Evolutionary conservation across 2,113 vertebrate species (phyloP), one percentile per base, ranked within the genome.

Genomic region (Mastomys coucha): DNA sequence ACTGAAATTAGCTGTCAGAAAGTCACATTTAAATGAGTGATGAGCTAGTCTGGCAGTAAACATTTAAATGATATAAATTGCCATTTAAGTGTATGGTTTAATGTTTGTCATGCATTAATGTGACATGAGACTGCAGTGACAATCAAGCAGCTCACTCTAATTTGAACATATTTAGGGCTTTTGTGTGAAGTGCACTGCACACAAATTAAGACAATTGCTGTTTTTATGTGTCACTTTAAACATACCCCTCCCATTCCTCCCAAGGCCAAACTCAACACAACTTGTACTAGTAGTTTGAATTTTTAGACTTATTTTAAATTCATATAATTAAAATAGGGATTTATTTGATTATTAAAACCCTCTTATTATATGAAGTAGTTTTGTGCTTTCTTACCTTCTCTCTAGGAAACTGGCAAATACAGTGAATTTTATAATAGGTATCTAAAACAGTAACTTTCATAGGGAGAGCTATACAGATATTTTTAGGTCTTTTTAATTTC

Each of bases 61-160:
- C 99, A 99, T 99, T 99, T 99, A 99, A 99, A 99, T 99, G 99
- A 99, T 99, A 99, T 99, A 99, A 99, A 99, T 99, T 99, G 99
- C 99, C 99, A 99, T 99, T 99, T 99, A 99, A 99, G 99, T 99
- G 99, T 99, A 99, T 99, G 98, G 99, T 99, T 99, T 99, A 99
- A 99, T 99, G 99, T 99, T 99, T 99, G 99, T 99, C 99, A 99
- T 99, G 99, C 99, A 99, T 99, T 99, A 99, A 99, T 99, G 99
- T 99, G 99, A 99, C 99, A 99, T 98, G 99, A 99, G 99, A 99
- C 99, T 99, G 99, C 99, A 99, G 99, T 99, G 99, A 99, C 99
- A 99, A 99, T 99, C 99, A 99, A 99, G 99, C 99, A 99, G 99
- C 99, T 99, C 99, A 99, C 99, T 99, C 99, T 99, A 99, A 99